These are phyloP conservation scores for Caerostris darwini DNA, from an alignment of 1,140 invertebrate genomes.

Conservation along the genomic window DNA sequence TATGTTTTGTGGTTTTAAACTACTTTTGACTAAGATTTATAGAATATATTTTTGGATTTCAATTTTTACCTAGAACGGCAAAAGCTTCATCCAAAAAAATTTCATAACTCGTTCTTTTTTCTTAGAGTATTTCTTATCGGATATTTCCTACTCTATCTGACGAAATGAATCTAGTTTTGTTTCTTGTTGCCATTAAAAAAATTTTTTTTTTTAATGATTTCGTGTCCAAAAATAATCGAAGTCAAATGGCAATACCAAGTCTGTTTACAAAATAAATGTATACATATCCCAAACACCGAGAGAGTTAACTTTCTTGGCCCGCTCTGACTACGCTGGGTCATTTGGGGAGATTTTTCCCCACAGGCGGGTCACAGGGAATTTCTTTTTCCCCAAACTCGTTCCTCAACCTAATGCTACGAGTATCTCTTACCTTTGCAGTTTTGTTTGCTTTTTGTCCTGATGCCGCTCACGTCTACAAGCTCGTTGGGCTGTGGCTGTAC, in stretches of 20 bases:
- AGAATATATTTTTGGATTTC: too few species aligned
- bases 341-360: conserved; percentile 21
- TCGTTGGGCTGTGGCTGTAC: conserved; percentile 15
- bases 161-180: neutral
- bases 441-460: conserved; percentile 3
- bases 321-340: conserved; percentile 12
- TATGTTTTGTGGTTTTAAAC: too few species aligned
- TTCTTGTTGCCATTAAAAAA: neutral
- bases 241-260: too few species aligned
- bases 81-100: too few species aligned
- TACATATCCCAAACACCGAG: neutral
- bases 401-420: conserved; percentile 35
- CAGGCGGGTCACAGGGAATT: conserved; percentile 23
- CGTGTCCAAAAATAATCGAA: too few species aligned
- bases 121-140: too few species aligned
- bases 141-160: too few species aligned
- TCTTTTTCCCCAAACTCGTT: conserved; percentile 37
- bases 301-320: conserved; percentile 30
- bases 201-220: too few species aligned
- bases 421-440: neutral
- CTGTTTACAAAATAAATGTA: neutral
- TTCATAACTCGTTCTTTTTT: too few species aligned
- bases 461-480: neutral
- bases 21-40: too few species aligned
- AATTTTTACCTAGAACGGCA: too few species aligned